Evolutionary conservation across 1,140 invertebrate genomes (phyloP), one percentile per base, ranked within the genome.

Genomic region (Helicoverpa armigera): DNA sequence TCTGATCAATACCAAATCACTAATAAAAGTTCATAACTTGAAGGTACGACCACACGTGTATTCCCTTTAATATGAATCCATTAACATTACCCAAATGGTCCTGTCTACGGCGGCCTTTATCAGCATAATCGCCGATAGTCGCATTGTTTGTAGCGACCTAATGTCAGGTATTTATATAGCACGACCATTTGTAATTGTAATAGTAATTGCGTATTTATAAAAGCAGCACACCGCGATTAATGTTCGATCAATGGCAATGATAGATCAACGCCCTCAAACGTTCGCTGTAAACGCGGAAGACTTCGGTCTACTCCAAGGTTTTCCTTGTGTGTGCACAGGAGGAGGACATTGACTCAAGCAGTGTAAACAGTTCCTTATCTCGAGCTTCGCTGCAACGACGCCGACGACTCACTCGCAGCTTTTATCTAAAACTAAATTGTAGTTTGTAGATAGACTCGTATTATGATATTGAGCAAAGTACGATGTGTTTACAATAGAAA

Each of bases 291-390:
- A 88, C 77, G 85, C 87, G 88, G 91, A 91, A 91, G 89, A 86
- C 65, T 29, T 72, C 7, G 29, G 75, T 61, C 86, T 86, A 86
- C 92, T 93, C 91, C 92, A 94, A 92, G 91, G 92, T 93, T 95
- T 94, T 94, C 89, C 92, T 89, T 91, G 89, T 93, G 82, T 83
- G 82, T 85, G 82, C 79, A 83, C 92, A 87, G 90, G 88, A 92
- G 86, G 89, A 93, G 94, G 94, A 93, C 94, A 93, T 95, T 95
- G 92, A 95, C 94, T 91, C 88, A 92, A 91, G 89, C 86, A 92
- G 91, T 93, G 94, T 94, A 95, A 94, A 94, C 92, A 95, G 89
- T 94, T 94, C 92, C 94, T 95, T 95, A 95, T 95, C 94, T 93
- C 87, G 83, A 89, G 89, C 89, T 90, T 90, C 79, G 85, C 81